Conservation (phyloP, 2,797 vertebrate species). For the Muraenolepis orangiensis region DNA sequence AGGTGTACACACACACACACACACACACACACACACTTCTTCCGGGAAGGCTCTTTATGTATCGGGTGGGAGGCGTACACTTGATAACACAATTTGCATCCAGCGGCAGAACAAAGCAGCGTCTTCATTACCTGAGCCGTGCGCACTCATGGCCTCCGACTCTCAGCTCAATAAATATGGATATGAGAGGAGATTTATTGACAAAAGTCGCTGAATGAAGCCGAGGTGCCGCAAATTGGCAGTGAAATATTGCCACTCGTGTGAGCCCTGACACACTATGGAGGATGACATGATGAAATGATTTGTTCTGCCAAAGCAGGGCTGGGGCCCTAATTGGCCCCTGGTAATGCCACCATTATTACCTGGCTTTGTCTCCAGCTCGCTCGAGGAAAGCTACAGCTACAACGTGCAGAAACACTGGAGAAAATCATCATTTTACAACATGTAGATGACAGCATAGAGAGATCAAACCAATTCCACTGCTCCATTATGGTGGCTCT, state of each 20-base stretch:
- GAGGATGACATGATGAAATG: conserved; percentile 66
- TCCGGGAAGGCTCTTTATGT: conserved; percentile 33
- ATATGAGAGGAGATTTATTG: conserved; percentile 75
- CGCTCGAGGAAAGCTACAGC: conserved; percentile 40
- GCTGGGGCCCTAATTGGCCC: conserved; percentile 72
- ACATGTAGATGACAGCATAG: conserved; percentile 30
- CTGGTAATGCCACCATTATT: conserved; percentile 73
- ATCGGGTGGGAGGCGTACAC: conserved; percentile 45
- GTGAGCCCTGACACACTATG: conserved; percentile 53
- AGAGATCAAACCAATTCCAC: conserved; percentile 47
- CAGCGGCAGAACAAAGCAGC: conserved; percentile 38
- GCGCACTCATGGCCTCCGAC: conserved; percentile 56
- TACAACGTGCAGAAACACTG: conserved; percentile 18
- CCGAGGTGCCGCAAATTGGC: conserved; percentile 64
- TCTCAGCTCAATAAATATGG: conserved; percentile 75
- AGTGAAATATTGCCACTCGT: conserved; percentile 63
- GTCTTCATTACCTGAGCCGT: conserved; percentile 61
- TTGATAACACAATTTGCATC: conserved; percentile 60
- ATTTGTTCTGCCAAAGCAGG: conserved; percentile 64
- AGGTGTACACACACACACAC: neutral
- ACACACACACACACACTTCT: neutral
- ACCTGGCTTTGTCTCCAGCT: conserved; percentile 62
- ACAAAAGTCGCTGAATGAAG: conserved; percentile 67
- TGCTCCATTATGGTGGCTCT: conserved; percentile 29
- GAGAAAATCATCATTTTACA: conserved; percentile 35